Evolutionary conservation across 2,888 invertebrate genomes (phyloP), one percentile per base, ranked within the genome.

Genomic region (Agelastica alni): DNA sequence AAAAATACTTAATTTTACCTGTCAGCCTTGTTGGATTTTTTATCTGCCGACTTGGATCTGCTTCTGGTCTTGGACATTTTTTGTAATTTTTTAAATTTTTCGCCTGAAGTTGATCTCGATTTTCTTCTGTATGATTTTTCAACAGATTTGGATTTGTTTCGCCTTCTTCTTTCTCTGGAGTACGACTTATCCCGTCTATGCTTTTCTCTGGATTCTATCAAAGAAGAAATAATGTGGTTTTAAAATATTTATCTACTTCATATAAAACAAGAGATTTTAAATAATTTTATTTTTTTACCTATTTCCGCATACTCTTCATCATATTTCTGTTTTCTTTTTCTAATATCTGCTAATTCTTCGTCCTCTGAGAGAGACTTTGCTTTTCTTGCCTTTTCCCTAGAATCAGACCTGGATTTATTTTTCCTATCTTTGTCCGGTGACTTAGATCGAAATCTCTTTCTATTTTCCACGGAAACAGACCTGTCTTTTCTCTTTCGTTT

Each of bases 181-280:
- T 49, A 2, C 17, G 53, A 53, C 37, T 36, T 43, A 32, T 52
- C 20, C 69, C 67, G 48, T 17, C 42, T 13, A 2, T 39, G 30
- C 42, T 39, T 54, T 41, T 44, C 28, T 39, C 41, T 49, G 17
- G 31, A 37, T 14, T 43, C 53, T 13, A 37, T 2, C 9, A 31
- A 48, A 34, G 9, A 34, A 9, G 3, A 7, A 14, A 14, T 10
- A 31, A 10, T 31, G n/a, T n/a, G n/a, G n/a, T n/a, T 31, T 28
- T 28, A 28, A 28, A 2, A 28, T 2, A 28, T 28, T 6, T 9
- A 28, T 28, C 6, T 9, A n/a, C n/a, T n/a, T n/a, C n/a, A n/a
- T n/a, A n/a, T n/a, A n/a, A n/a, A n/a, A n/a, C n/a, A n/a, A n/a
- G n/a, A n/a, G n/a, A n/a, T n/a, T 5, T 32, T 32, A 32, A 10